Evolutionary conservation across 1,140 invertebrate species (phyloP).

Genomic region (Monomorium pharaonis): DNA sequence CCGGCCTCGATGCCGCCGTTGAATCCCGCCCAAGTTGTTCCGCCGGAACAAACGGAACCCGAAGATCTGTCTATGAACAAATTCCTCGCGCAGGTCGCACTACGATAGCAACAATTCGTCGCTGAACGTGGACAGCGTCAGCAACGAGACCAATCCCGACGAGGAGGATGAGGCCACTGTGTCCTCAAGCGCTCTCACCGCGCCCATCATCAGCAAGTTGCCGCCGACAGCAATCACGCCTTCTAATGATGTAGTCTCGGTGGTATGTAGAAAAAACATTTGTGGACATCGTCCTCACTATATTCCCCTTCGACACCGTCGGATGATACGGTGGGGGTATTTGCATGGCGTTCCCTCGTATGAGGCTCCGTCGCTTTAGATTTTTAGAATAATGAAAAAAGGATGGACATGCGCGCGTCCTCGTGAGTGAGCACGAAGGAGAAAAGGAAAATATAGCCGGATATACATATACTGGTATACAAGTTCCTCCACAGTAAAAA

Average conservation of each 20-base stretch:
- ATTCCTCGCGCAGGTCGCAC: slow-evolving; percentile 76
- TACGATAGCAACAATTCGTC: slow-evolving; percentile 70
- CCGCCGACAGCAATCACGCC: slow-evolving; percentile 25
- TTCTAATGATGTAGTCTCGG: slow-evolving; percentile 76
- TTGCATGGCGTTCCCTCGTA: not conserved
- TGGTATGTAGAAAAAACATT: slow-evolving; percentile 16
- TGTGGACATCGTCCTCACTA: not conserved
- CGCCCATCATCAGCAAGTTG: not conserved
- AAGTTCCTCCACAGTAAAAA: slow-evolving; percentile 83
- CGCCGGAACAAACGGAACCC: slow-evolving; percentile 95
- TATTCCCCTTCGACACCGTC: not conserved
- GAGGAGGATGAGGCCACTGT: slow-evolving; percentile 73
- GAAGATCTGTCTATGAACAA: slow-evolving; percentile 91
- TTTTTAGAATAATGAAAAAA: slow-evolving; percentile 15
- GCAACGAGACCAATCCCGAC: slow-evolving; percentile 66
- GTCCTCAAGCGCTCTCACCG: slow-evolving; percentile 67
- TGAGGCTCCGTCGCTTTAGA: not conserved
- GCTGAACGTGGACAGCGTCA: slow-evolving; percentile 56
- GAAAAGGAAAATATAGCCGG: slow-evolving; percentile 49
- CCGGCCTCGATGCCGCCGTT: slow-evolving; percentile 58
- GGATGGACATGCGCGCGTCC: slow-evolving; percentile 17
- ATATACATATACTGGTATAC: slow-evolving; percentile 82
- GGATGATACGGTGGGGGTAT: not conserved
- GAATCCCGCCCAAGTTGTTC: slow-evolving; percentile 74
- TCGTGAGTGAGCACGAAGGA: slow-evolving; percentile 25